Percentiles rank a stretch among this genome's conserved stretches.
Evolutionary conservation across 2,113 vertebrate species (phyloP).

Genomic region (Prunella fulvescens): DNA sequence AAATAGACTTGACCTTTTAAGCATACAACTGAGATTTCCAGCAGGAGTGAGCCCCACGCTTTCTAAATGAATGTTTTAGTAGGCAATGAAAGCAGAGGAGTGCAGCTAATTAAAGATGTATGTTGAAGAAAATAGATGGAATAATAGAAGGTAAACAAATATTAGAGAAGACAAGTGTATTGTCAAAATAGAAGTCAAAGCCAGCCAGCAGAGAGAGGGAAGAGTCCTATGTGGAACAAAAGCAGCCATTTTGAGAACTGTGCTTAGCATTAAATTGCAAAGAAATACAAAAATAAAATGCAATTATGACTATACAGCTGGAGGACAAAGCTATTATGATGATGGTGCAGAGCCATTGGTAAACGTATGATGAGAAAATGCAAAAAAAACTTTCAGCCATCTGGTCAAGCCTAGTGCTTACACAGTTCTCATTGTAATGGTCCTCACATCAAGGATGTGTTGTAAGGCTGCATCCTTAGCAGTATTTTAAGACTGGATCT

Average conservation of each 20-base stretch:
- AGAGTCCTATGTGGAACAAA: background rate
- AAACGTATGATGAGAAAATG: slow-evolving; percentile 21
- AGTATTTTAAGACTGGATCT: slow-evolving; percentile 2
- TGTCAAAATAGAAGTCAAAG: background rate
- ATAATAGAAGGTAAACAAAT: slow-evolving; percentile 51
- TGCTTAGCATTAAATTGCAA: background rate
- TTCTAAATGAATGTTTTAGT: slow-evolving; percentile 38
- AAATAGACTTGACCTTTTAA: slow-evolving; percentile 58
- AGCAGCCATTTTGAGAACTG: background rate
- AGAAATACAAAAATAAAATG: slow-evolving; percentile 45
- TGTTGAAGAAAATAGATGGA: slow-evolving; percentile 25
- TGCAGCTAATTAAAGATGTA: slow-evolving; percentile 56
- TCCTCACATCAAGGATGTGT: background rate
- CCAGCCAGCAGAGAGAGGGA: background rate
- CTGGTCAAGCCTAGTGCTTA: slow-evolving; percentile 17
- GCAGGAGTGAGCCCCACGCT: background rate
- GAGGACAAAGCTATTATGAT: slow-evolving; percentile 52
- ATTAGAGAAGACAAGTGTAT: slow-evolving; percentile 1
- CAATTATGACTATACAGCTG: slow-evolving; percentile 29
- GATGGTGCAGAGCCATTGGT: slow-evolving; percentile 1
- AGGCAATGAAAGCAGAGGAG: slow-evolving; percentile 29
- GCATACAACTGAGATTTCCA: slow-evolving; percentile 3
- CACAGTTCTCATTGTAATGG: background rate
- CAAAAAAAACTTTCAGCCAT: slow-evolving; percentile 32
- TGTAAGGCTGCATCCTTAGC: slow-evolving; percentile 1